Evolutionary conservation across 2,888 invertebrate species (phyloP), one percentile per base, ranked within the genome.

Genomic region (Habroteleia sp.): DNA sequence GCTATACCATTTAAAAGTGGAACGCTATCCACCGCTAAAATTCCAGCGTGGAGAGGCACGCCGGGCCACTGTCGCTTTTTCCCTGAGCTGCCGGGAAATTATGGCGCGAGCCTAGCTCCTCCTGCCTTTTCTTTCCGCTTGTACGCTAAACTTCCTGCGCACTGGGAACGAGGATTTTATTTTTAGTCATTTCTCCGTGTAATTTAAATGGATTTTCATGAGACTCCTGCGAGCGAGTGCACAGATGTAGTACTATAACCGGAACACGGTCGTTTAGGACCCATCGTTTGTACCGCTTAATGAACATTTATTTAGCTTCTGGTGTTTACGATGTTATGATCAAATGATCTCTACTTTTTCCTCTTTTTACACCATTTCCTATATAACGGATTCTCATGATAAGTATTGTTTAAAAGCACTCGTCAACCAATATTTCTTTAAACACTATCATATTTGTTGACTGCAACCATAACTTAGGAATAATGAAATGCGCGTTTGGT

Each of bases 191-290:
- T 50, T 60, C 27, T 25, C 42, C 44, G 46, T 54, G 71, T 71
- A 62, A 71, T 71, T 62, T 39, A 44, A 71, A 62, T 71, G 39
- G 54, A 31, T 62, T 71, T 71, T 46, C 71, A 62, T 39, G 60
- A 44, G 42, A 42, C 50, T 35, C 41, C 39, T 10, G 8, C 39
- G 33, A 44, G 31, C 48, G 14, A 25, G 14, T 23, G 10, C 17
- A 29, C 37, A 60, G 44, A 62, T 44, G 46, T 37, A 60, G 42
- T 42, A 41, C 58, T 42, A 44, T 7, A 7, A 13, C 39, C 10
- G 31, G 27, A 16, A 58, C 58, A 35, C 29, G 20, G 20, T 65
- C 52, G 52, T 54, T 65, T 65, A 35, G 16, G 13, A 39, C 29
- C 39, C 56, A 50, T 58, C 58, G 41, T 42, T 48, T 46, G 27